Percentiles rank a stretch among this genome's conserved stretches.
Conservation (phyloP, 2,888 invertebrate genomes). For the Leucoptera coffeella region DNA sequence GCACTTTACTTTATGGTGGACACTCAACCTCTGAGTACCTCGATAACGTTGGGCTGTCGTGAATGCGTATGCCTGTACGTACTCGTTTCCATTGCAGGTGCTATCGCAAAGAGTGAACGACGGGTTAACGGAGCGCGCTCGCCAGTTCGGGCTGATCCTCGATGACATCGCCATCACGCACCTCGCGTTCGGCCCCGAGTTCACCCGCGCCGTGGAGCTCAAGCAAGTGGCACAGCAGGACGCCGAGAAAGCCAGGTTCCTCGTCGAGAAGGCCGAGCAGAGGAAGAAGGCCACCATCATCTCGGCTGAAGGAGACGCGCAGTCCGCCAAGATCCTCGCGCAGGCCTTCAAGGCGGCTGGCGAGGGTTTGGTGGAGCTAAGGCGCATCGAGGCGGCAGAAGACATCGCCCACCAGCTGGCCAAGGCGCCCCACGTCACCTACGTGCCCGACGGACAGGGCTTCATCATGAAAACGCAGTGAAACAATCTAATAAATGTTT, state of each 20-base stretch:
- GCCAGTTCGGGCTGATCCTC: constrained; percentile 92
- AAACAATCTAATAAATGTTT: too few species aligned
- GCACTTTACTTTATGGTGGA: too few species aligned
- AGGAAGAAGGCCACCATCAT: constrained; percentile 88
- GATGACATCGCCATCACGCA: constrained; percentile 99
- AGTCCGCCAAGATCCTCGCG: constrained; percentile 87
- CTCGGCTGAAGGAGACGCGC: constrained; percentile 96
- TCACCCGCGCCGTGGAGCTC: constrained; percentile 97
- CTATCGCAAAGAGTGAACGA: constrained; percentile 85
- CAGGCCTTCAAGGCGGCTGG: constrained; percentile 91
- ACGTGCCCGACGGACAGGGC: constrained; percentile 86
- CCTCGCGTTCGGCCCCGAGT: constrained; percentile 97
- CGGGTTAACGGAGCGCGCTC: constrained; percentile 84
- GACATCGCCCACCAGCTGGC: constrained; percentile 97
- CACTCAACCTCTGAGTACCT: too few species aligned
- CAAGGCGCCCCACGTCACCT: constrained; percentile 90
- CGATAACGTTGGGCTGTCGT: too few species aligned
- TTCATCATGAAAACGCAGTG: constrained; percentile 65
- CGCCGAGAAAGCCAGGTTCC: constrained; percentile 95
- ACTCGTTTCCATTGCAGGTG: constrained; percentile 27
- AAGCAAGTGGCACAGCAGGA: constrained; percentile 99
- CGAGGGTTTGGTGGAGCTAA: constrained; percentile 94
- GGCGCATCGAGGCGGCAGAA: constrained; percentile 98
- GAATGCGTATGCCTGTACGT: too few species aligned
- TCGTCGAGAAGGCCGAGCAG: constrained; percentile 99